These are phyloP conservation scores for Sarcophaga carnaria DNA, from an alignment of 2,888 invertebrate genomes.

Conservation along the genomic window DNA sequence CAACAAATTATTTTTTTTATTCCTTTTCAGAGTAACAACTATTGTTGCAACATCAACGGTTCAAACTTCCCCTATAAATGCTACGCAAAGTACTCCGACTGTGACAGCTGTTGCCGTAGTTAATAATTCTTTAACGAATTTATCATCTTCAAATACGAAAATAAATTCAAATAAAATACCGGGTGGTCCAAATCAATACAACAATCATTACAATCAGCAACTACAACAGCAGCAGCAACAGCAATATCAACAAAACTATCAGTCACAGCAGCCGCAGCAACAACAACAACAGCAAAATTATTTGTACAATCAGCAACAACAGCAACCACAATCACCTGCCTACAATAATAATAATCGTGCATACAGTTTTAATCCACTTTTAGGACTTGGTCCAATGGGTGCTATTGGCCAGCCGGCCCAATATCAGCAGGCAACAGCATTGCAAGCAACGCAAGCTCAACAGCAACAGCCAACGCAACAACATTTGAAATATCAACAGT, in stretches of 20 bases:
- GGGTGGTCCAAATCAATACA: slow-evolving; percentile 49
- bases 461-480: slow-evolving; percentile 70
- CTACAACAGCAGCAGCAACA: slow-evolving; percentile 50
- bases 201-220: slow-evolving; percentile 52
- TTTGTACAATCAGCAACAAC: slow-evolving; percentile 57
- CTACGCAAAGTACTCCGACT: slow-evolving; percentile 36
- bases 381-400: slow-evolving; percentile 65
- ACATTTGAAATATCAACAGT: slow-evolving; percentile 59
- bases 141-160: slow-evolving; percentile 38
- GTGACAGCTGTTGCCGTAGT: slow-evolving; percentile 11
- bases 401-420: slow-evolving; percentile 63
- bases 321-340: slow-evolving; percentile 56
- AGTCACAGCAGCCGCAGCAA: slow-evolving; percentile 17
- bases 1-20: slow-evolving; percentile 3
- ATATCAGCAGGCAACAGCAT: slow-evolving; percentile 63
- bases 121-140: slow-evolving; percentile 38
- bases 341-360: slow-evolving; percentile 63
- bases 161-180: slow-evolving; percentile 53
- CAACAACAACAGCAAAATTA: slow-evolving; percentile 59
- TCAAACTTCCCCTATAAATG: slow-evolving; percentile 26
- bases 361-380: slow-evolving; percentile 56
- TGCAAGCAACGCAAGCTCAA: slow-evolving; percentile 61
- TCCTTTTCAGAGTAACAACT: slow-evolving; percentile 25
- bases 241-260: slow-evolving; percentile 54
- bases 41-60: slow-evolving; percentile 17